Conservation (phyloP, 1,140 invertebrate genomes). For the Lysiphlebus fabarum region DNA sequence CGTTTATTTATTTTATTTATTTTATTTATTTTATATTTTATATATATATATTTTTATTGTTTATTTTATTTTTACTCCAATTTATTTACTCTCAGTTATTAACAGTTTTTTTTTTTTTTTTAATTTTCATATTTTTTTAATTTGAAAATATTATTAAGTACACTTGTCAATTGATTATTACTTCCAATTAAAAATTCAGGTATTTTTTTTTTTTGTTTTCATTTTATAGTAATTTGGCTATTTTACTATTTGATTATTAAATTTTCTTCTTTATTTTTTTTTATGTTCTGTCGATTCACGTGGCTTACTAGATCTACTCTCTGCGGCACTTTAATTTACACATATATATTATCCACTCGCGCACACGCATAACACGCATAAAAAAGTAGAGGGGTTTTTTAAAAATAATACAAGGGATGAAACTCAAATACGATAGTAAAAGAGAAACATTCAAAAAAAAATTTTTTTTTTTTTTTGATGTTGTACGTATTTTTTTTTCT, state of each 20-base stretch:
- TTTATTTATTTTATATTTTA: not conserved
- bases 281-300: slow-evolving; percentile 1
- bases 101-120: too few relatives aligned
- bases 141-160: not conserved
- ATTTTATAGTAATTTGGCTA: not conserved
- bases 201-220: slow-evolving; percentile 1
- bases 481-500: too few relatives aligned
- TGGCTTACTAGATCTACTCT: slow-evolving; percentile 11
- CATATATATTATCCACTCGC: slow-evolving; percentile 12
- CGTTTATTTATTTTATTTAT: not conserved
- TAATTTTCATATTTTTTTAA: not conserved
- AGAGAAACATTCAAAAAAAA: too few relatives aligned
- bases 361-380: slow-evolving; percentile 1
- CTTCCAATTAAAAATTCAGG: not conserved
- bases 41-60: not conserved
- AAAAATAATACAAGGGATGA: not conserved
- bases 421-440: too few relatives aligned
- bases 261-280: too few relatives aligned
- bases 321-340: slow-evolving; percentile 15
- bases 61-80: not conserved
- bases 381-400: too few relatives aligned
- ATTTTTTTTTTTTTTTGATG: too few relatives aligned
- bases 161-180: not conserved
- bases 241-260: too few relatives aligned
- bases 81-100: not conserved